Conservation (phyloP, 2,888 invertebrate species). For the Alentia gelatinosa region DNA sequence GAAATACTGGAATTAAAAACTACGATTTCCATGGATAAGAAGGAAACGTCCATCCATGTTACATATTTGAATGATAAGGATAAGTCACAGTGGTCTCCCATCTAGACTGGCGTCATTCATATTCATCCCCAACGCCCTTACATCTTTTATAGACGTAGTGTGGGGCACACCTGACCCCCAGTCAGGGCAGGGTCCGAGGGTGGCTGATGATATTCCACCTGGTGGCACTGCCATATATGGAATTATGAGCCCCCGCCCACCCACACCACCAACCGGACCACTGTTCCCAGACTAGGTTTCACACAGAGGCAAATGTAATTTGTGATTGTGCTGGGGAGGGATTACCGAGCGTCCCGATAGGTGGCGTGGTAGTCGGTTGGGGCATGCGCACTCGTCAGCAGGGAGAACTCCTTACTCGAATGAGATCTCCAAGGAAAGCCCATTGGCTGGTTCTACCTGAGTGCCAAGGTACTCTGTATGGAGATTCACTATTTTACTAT, state of each 20-base stretch:
- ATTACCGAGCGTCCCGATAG: background rate
- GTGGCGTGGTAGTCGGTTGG: background rate
- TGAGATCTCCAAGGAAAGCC: no score
- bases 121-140: background rate
- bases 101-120: background rate
- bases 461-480: no score
- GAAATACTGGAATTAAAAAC: no score
- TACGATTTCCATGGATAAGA: no score
- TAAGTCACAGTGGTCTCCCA: background rate
- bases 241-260: background rate
- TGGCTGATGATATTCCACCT: background rate
- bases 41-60: no score
- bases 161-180: constrained; percentile 1
- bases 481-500: no score
- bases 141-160: background rate
- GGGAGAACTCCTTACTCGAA: no score
- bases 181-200: background rate
- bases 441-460: no score
- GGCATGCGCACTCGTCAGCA: no score
- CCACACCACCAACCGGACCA: no score
- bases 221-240: background rate
- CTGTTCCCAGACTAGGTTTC: background rate
- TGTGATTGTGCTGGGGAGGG: background rate
- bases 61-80: no score
- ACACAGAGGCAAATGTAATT: background rate